These are phyloP conservation scores for Papilio glaucus DNA, from an alignment of 1,140 invertebrate species.

Conservation along the genomic window DNA sequence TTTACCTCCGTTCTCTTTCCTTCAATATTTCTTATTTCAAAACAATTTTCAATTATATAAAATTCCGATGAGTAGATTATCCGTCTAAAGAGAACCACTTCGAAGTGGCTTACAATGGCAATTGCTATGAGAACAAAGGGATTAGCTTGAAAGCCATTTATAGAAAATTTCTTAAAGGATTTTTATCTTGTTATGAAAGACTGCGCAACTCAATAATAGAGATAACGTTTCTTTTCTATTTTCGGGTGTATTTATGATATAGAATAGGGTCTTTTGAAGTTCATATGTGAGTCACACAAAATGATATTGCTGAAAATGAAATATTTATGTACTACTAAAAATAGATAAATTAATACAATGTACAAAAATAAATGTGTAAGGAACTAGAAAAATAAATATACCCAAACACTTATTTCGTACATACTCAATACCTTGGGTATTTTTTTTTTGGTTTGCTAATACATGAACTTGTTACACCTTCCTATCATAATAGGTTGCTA, in stretches of 20 bases:
- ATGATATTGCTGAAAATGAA: background rate
- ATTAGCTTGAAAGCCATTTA: slow-evolving; percentile 39
- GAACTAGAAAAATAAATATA: no score
- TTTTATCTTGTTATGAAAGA: slow-evolving; percentile 37
- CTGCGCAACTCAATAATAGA: slow-evolving; percentile 26
- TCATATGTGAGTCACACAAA: background rate
- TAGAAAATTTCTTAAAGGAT: slow-evolving; percentile 38
- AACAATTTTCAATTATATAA: slow-evolving; percentile 36
- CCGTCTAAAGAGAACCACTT: slow-evolving; percentile 36
- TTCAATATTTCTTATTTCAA: slow-evolving; percentile 26
- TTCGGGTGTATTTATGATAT: background rate
- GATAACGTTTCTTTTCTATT: slow-evolving; percentile 16
- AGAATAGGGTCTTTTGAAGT: background rate
- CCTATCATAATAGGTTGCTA: no score
- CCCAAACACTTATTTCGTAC: no score
- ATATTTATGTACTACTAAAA: no score
- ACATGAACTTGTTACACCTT: no score
- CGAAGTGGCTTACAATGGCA: slow-evolving; percentile 36
- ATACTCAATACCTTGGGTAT: no score
- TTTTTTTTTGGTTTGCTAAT: no score
- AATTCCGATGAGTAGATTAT: slow-evolving; percentile 36
- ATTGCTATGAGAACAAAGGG: slow-evolving; percentile 39
- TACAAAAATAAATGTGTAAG: no score
- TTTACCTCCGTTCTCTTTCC: background rate
- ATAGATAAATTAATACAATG: no score